These are phyloP conservation scores for Narcine bancroftii DNA, from an alignment of 2,113 vertebrate genomes.

Conservation along the genomic window DNA sequence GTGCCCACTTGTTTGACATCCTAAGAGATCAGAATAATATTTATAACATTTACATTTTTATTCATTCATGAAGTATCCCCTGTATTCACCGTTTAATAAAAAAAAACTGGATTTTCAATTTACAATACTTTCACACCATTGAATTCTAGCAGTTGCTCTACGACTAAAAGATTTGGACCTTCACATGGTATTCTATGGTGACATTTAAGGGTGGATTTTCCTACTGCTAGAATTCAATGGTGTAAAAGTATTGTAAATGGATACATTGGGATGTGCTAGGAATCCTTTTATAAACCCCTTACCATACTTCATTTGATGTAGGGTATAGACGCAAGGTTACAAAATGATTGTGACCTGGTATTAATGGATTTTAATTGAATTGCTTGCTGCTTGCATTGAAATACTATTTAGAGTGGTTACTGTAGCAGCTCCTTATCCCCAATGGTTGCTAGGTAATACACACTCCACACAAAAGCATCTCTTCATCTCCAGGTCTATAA, in stretches of 20 bases:
- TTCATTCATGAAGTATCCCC: background rate
- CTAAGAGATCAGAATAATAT: background rate
- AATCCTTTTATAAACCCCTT: background rate
- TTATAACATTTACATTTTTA: background rate
- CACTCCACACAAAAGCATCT: constrained; percentile 47
- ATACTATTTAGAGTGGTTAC: constrained; percentile 39
- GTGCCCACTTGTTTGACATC: background rate
- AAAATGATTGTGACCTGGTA: background rate
- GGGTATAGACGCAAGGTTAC: background rate
- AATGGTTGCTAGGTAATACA: constrained; percentile 48
- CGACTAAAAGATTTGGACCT: too few species aligned
- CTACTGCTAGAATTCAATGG: background rate
- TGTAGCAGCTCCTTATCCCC: constrained; percentile 41
- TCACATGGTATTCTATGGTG: too few species aligned
- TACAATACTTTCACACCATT: background rate
- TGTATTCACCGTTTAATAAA: background rate
- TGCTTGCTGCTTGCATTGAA: constrained; percentile 43
- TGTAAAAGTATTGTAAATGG: too few species aligned
- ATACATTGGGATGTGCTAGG: background rate
- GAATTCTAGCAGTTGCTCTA: background rate
- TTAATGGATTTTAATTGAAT: constrained; percentile 28
- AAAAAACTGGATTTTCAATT: background rate
- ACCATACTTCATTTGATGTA: background rate
- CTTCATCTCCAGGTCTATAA: constrained; percentile 48
- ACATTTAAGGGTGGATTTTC: background rate